phyloP scores from a whole-genome alignment of 2,888 invertebrate genomes.

The Lampropteryx suffumata region DNA sequence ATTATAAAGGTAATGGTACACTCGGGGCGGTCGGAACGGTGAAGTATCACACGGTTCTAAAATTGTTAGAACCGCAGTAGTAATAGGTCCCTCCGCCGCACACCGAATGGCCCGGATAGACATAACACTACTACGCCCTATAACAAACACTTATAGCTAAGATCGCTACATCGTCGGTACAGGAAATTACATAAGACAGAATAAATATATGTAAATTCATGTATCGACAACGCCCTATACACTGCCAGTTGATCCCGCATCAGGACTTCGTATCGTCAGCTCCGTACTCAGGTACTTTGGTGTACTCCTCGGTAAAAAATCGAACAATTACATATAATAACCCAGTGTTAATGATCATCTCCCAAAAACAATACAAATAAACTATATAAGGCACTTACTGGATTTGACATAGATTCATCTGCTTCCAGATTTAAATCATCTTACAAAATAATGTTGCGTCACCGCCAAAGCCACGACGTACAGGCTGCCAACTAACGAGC shows the following conservation, averaged over 20 bases:
- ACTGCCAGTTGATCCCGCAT: neutral
- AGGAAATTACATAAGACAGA: neutral
- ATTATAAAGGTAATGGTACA: neutral
- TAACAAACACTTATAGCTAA: conserved; percentile 9
- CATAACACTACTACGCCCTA: conserved; percentile 2
- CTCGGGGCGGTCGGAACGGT: neutral
- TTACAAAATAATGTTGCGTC: neutral
- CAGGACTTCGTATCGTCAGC: neutral
- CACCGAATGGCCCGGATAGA: neutral
- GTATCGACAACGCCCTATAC: neutral
- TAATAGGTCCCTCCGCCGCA: neutral
- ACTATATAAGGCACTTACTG: conserved; percentile 4
- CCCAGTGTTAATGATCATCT: neutral
- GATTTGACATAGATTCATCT: neutral
- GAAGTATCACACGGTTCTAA: conserved; percentile 1
- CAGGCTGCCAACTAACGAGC: no score
- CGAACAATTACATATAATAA: neutral
- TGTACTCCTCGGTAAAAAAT: no score
- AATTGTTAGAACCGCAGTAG: conserved; percentile 8
- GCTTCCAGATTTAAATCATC: conserved; percentile 1
- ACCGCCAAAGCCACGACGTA: neutral
- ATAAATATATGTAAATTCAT: neutral
- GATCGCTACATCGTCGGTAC: neutral
- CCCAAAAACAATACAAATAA: neutral
- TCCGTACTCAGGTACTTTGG: no score